Evolutionary conservation across 2,888 invertebrate genomes (phyloP), one percentile per base, ranked within the genome.

Genomic region (Tenthredo scrophulariae): DNA sequence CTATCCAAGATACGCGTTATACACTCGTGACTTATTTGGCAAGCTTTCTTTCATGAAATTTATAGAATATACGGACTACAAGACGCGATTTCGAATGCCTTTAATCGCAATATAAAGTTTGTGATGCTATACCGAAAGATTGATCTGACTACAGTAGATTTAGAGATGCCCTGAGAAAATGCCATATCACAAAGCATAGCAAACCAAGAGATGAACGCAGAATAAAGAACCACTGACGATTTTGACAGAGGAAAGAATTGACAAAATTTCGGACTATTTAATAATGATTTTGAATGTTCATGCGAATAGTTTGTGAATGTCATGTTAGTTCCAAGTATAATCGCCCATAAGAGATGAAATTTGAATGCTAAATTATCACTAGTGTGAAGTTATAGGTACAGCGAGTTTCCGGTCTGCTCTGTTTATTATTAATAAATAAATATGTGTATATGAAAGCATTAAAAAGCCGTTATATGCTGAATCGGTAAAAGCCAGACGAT

Each of bases 401-500:
- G 6, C 26, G 33, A 50, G 77, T 54, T 74, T 74, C 77, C 54
- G 77, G 50, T 77, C 54, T 33, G 18, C 15, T 18, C 54, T n/a
- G 54, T 54, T 50, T 54, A 40, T 29, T 77, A 54, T 77, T 54
- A 77, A n/a, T 29, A 77, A 54, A 54, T n/a, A n/a, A 77, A 77
- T 22, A 13, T 43, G 4, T 33, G 46, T 29, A 10, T 50, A 54
- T 29, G 54, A 33, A 33, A 77, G 7, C n/a, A 50, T 54, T 33
- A 54, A 77, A 77, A 50, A 77, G 54, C 13, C 77, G 9, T 54
- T 29, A 77, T 13, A 77, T 50, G 33, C 46, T 43, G 74, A 74
- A 74, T 22, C 43, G 9, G 40, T 74, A 74, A 74, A 74, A 74
- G 43, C 43, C 22, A 74, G 22, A 74, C 43, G 74, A 74, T 43